Conservation (phyloP, 2,113 vertebrate species). For the Meles meles region DNA sequence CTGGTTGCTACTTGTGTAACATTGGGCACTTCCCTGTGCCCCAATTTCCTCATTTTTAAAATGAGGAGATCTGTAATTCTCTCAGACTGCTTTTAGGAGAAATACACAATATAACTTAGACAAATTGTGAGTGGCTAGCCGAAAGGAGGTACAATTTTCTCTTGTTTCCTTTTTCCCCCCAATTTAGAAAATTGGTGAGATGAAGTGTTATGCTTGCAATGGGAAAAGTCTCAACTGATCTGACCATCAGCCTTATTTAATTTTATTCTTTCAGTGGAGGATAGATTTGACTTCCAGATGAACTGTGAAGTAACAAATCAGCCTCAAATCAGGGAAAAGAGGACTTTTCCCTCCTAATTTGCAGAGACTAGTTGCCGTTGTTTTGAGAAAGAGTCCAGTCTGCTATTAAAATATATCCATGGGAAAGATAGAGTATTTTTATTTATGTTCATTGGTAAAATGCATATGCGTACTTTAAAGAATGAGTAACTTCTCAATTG, state of each 20-base stretch:
- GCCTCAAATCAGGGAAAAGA: background rate
- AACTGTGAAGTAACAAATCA: background rate
- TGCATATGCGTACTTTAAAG: background rate
- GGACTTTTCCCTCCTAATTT: background rate
- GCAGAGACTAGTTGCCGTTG: background rate
- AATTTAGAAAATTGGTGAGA: background rate
- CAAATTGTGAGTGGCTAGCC: background rate
- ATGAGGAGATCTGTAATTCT: background rate
- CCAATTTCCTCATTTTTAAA: background rate
- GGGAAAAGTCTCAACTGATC: background rate
- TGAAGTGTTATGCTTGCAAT: background rate
- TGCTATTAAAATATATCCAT: background rate
- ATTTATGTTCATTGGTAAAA: background rate
- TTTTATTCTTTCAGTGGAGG: background rate
- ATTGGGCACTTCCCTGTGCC: background rate
- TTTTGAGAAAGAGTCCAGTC: background rate
- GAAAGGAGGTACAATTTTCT: background rate
- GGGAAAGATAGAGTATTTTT: background rate
- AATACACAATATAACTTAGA: background rate
- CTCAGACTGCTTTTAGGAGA: background rate
- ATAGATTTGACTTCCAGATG: background rate
- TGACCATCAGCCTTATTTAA: background rate
- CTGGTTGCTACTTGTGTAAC: background rate
- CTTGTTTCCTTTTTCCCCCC: background rate
- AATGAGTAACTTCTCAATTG: slow-evolving; percentile 17